Percentiles rank a stretch among this genome's conserved stretches.
Evolutionary conservation across 2,888 invertebrate species (phyloP).

Genomic region (Hirtodrosophila trivittata): DNA sequence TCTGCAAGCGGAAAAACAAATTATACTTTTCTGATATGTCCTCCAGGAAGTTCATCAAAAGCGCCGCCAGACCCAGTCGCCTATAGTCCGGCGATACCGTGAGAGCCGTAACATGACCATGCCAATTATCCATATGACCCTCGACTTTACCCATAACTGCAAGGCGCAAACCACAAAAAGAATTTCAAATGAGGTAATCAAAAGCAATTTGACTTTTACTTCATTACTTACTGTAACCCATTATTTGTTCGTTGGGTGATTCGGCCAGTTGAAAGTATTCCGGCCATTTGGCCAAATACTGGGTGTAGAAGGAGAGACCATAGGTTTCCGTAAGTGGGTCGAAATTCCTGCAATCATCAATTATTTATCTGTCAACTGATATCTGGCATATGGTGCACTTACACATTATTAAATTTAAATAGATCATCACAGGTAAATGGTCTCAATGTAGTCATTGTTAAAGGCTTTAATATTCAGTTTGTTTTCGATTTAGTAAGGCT

Average conservation of each 20-base stretch:
- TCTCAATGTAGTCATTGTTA: constrained; percentile 94
- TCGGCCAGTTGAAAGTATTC: constrained; percentile 98
- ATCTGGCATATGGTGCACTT: constrained; percentile 84
- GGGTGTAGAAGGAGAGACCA: constrained; percentile 97
- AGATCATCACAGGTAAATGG: constrained; percentile 97
- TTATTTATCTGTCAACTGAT: neutral
- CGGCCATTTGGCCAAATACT: constrained; percentile 99
- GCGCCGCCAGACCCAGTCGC: constrained; percentile 95
- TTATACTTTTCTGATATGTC: constrained; percentile 96
- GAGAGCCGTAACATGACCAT: constrained; percentile 99
- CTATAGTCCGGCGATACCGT: constrained; percentile 98
- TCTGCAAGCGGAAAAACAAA: neutral
- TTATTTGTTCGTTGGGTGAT: constrained; percentile 97
- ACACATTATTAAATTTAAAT: constrained; percentile 98
- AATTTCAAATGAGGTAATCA: too few relatives aligned
- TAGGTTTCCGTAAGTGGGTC: constrained; percentile 99
- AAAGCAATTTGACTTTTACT: too few relatives aligned
- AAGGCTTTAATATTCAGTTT: neutral
- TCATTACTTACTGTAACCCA: constrained; percentile 98
- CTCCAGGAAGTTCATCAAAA: constrained; percentile 97
- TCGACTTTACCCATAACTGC: constrained; percentile 99
- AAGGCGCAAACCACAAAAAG: too few relatives aligned
- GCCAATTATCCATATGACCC: constrained; percentile 98
- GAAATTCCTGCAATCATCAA: constrained; percentile 88
- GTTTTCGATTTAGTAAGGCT: neutral